A percentile compares a stretch with the other conserved stretches of the same genome.
phyloP scores from a whole-genome alignment of 2,113 vertebrate genomes.

The Thymallus thymallus region DNA sequence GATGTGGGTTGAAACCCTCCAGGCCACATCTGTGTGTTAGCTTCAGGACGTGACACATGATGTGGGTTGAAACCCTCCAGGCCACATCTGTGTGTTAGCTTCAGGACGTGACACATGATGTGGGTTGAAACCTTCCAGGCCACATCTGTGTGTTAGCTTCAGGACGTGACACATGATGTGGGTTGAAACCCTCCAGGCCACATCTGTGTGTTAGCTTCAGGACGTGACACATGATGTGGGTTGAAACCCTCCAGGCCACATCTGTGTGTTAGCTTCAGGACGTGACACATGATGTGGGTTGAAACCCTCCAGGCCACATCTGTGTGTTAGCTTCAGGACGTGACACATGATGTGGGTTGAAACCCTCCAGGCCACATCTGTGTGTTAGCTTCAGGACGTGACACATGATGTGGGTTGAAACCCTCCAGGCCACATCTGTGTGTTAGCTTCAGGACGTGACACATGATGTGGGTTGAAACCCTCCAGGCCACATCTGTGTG shows the following conservation, averaged over 20 bases:
- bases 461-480: no score
- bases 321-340: constrained; percentile 71
- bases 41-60: constrained; percentile 69
- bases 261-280: constrained; percentile 72
- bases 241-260: no score
- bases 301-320: no score
- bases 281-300: constrained; percentile 68
- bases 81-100: constrained; percentile 73
- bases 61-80: no score
- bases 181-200: no score
- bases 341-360: constrained; percentile 69
- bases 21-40: no score
- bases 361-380: no score
- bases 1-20: no score
- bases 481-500: no score
- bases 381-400: constrained; percentile 69
- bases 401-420: no score
- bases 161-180: constrained; percentile 68
- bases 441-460: constrained; percentile 68
- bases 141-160: constrained; percentile 73
- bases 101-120: constrained; percentile 69
- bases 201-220: constrained; percentile 72
- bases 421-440: no score
- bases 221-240: constrained; percentile 69
- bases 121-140: no score